Evolutionary conservation across 2,888 invertebrate genomes (phyloP), one percentile per base, ranked within the genome.

Genomic region (Pristionchus japonicus): DNA sequence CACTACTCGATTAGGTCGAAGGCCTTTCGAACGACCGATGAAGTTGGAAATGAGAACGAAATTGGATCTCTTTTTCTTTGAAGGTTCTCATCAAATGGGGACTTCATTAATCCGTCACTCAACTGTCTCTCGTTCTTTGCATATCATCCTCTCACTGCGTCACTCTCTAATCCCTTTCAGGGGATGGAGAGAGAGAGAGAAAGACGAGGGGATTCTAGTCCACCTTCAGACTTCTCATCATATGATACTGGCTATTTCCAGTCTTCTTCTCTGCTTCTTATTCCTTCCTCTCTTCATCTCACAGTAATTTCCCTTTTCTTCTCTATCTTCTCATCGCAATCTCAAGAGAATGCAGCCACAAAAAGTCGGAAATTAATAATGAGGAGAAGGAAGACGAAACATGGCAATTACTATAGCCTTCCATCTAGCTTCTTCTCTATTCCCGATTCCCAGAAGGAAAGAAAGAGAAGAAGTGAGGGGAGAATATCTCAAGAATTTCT

Each of bases 281-380:
- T 34, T 17, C 11, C 34, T 67, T 31, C 67, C 67, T 34, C 23
- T 23, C 52, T 23, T n/a, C n/a, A n/a, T n/a, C n/a, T n/a, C n/a
- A n/a, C n/a, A n/a, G n/a, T n/a, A n/a, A n/a, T n/a, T n/a, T n/a
- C n/a, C n/a, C n/a, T n/a, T n/a, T n/a, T n/a, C n/a, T n/a, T n/a
- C 6, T 20, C 52, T 64, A 64, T 34, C 34, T 67, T 67, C 67
- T 67, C 34, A 17, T 67, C 67, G 67, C 67, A 67, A 67, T 67
- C 67, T 67, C 67, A n/a, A n/a, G 67, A 13, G 67, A 74, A 40
- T 31, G 27, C 34, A 74, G 23, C 23, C 7, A 74, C 40, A 74
- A 74, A 74, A 74, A 40, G 74, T 74, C n/a, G 40, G 74, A 74
- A 40, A 40, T 74, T 37, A 74, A 74, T 74, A 34, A 67, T 67